Conservation (phyloP, 1,140 invertebrate species). For the Brachionus asplanchnoidis region DNA sequence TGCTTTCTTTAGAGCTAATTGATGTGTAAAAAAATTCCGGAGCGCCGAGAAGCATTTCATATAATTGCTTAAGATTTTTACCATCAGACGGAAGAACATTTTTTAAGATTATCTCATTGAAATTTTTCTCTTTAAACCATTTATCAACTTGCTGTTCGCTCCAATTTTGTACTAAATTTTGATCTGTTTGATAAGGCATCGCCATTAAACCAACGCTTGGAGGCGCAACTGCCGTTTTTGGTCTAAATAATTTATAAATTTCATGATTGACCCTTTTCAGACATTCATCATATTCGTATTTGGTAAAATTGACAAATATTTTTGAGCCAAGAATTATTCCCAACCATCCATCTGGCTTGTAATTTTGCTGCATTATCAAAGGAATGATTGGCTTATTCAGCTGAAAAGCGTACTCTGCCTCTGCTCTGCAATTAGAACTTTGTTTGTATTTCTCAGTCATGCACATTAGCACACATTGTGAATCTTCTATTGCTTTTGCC, state of each 20-base stretch:
- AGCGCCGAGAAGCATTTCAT: conserved; percentile 33
- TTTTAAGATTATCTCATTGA: neutral
- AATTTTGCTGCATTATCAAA: conserved; percentile 48
- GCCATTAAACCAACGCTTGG: neutral
- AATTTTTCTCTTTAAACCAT: conserved; percentile 27
- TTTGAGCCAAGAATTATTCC: conserved; percentile 51
- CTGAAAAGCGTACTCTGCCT: conserved; percentile 53
- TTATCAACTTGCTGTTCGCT: neutral
- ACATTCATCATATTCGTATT: conserved; percentile 27
- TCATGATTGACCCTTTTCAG: neutral
- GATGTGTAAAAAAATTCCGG: conserved; percentile 43
- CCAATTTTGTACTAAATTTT: neutral
- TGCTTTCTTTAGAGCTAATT: neutral
- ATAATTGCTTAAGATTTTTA: conserved; percentile 37
- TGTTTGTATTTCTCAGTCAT: conserved; percentile 55
- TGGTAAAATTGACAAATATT: conserved; percentile 47
- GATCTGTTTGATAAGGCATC: neutral
- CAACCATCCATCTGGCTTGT: conserved; percentile 52
- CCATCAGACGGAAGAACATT: conserved; percentile 40
- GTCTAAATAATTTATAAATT: neutral
- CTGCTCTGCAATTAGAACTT: conserved; percentile 50
- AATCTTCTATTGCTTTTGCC: conserved; percentile 54
- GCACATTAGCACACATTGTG: conserved; percentile 50
- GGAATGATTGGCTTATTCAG: conserved; percentile 49
- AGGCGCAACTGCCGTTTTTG: neutral